These are phyloP conservation scores for Discoglossus pictus DNA, from an alignment of 2,797 vertebrate species.

Conservation along the genomic window DNA sequence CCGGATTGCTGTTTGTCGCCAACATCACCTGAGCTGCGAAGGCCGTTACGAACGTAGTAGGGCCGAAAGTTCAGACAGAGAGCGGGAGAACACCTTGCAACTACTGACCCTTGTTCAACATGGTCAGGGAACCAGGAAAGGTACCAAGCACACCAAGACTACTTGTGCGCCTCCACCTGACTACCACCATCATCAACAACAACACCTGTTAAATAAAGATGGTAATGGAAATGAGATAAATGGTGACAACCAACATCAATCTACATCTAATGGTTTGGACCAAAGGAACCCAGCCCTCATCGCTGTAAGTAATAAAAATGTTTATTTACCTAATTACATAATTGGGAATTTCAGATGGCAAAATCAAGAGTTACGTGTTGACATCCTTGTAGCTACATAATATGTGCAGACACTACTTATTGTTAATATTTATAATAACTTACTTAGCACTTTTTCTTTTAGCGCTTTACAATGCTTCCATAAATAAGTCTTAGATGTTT, in stretches of 20 bases:
- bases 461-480: too few relatives aligned
- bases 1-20: constrained; percentile 89
- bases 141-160: constrained; percentile 77
- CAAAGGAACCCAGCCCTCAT: constrained; percentile 85
- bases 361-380: too few relatives aligned
- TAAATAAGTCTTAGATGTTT: too few relatives aligned
- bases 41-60: constrained; percentile 89
- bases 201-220: constrained; percentile 48
- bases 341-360: too few relatives aligned
- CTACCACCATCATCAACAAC: constrained; percentile 61
- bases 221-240: constrained; percentile 60
- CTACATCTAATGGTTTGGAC: constrained; percentile 61
- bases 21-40: constrained; percentile 92
- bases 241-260: constrained; percentile 65
- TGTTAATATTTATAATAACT: too few relatives aligned
- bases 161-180: constrained; percentile 61
- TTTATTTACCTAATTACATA: too few relatives aligned
- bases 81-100: constrained; percentile 89
- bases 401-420: too few relatives aligned
- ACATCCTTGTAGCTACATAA: too few relatives aligned
- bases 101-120: constrained; percentile 91
- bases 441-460: too few relatives aligned
- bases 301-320: constrained; percentile 78
- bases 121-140: constrained; percentile 80
- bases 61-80: constrained; percentile 88